phyloP scores from a whole-genome alignment of 2,888 invertebrate genomes.

The Drosophila mulleri region DNA sequence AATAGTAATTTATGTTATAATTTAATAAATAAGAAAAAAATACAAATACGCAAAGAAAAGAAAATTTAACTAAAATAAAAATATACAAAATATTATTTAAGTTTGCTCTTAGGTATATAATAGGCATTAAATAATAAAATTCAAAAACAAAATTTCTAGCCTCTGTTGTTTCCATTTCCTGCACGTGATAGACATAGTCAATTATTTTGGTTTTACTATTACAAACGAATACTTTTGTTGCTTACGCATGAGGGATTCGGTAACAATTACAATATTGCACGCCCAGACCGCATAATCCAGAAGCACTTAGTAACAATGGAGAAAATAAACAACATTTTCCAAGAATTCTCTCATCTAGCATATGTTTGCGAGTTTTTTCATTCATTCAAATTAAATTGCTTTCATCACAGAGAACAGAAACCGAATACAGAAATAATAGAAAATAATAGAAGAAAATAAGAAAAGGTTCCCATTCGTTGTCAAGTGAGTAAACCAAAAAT shows the following conservation, averaged over 20 bases:
- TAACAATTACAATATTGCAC: slow-evolving; percentile 18
- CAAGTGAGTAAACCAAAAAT: slow-evolving; percentile 33
- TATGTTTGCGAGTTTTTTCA: slow-evolving; percentile 8
- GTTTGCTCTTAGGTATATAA: too few relatives aligned
- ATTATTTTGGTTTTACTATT: not conserved
- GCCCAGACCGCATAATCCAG: not conserved
- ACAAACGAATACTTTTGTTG: not conserved
- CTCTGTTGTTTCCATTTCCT: not conserved
- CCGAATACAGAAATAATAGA: not conserved
- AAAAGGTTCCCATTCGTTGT: slow-evolving; percentile 19
- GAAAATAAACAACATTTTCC: slow-evolving; percentile 6
- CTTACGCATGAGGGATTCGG: not conserved
- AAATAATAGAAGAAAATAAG: slow-evolving; percentile 2
- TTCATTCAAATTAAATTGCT: slow-evolving; percentile 23
- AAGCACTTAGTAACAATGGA: slow-evolving; percentile 20
- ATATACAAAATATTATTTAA: not conserved
- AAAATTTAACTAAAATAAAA: too few relatives aligned
- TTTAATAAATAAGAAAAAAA: not conserved
- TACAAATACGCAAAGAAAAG: too few relatives aligned
- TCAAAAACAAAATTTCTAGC: not conserved
- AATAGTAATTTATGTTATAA: too few relatives aligned
- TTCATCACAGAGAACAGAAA: slow-evolving; percentile 1
- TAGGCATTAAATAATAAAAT: not conserved
- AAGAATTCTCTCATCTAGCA: slow-evolving; percentile 12
- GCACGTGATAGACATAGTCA: not conserved